Conservation (phyloP, 2,888 invertebrate genomes). For the Poecilobothrus nobilitatus region DNA sequence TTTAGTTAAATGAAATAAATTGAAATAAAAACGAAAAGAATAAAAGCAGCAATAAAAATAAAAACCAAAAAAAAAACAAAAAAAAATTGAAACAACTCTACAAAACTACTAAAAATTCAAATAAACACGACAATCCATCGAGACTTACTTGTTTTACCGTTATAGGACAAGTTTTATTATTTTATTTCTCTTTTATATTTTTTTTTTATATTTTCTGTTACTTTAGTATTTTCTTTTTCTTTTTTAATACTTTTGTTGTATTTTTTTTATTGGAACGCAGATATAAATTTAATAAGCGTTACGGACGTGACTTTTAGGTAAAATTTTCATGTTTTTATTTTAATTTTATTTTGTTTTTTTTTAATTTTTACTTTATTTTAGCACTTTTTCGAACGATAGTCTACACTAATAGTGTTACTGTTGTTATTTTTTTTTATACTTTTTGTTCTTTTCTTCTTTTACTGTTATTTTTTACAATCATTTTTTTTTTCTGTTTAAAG, state of each 20-base stretch:
- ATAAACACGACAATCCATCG: conserved; percentile 4
- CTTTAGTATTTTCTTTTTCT: no score
- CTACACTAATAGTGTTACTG: neutral
- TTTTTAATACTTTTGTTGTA: no score
- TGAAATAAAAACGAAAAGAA: no score
- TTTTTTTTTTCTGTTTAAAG: no score
- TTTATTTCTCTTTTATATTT: neutral
- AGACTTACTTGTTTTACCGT: neutral
- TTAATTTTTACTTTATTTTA: neutral
- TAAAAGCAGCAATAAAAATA: no score
- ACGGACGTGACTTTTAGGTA: neutral
- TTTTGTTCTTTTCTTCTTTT: neutral
- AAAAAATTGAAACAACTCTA: no score
- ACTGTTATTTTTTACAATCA: neutral
- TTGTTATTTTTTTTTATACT: no score
- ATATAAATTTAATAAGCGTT: conserved; percentile 6
- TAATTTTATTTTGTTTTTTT: neutral
- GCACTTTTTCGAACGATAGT: neutral
- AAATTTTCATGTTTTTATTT: neutral
- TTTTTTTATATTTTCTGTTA: neutral
- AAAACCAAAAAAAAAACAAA: no score
- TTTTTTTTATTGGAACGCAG: neutral
- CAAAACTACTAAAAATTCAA: neutral
- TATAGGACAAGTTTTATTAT: neutral
- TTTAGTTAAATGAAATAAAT: no score